Base-by-base conservation (phyloP, 2,113 vertebrate genomes). In the Anarhynchus alexandrinus region DNA sequence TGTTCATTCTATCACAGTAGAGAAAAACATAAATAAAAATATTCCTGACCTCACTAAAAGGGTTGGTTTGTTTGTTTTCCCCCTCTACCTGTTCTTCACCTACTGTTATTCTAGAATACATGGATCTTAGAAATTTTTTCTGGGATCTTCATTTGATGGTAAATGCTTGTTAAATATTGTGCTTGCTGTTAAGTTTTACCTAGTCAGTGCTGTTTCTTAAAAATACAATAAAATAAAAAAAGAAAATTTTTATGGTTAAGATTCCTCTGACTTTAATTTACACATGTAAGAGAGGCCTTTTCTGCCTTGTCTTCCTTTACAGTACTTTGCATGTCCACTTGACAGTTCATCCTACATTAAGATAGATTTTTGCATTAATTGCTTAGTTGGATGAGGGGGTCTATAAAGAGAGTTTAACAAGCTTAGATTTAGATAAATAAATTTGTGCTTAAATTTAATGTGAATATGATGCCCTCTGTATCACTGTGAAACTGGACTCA, bases 21-120 rank as follows among this genome's bases (percentile, higher is more conserved):
- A 69, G 8, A 84, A 78, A 90, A 90, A 71, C 15, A 74, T 5
- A 54, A 78, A 78, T 86, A 34, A 86, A 94, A 86, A 47, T 57
- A 36, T 54, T 72, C 49, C 34, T 51, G 8, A 54, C 54, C 11
- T 12, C 43, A 32, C 34, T 73, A 40, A 52, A 59, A 58, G 4
- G 2, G 1, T 3, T 19, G 2, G 1, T 3, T 3, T 15, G 40
- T 17, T 45, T 45, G 51, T 64, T 51, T 15, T 29, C 5, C 52
- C 71, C 17, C 4, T 59, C 12, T 26, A 30, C 23, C 11, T 72
- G 15, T 76, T 43, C 10, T 80, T 70, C 43, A 66, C 4, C 3
- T 70, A 8, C 25, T 64, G 80, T n/a, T 2, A 12, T 81, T 95
- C 36, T 54, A 69, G 29, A 86, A 54, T 38, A 72, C 47, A 49